phyloP scores from a whole-genome alignment of 2,888 invertebrate species.

The Osmoderma eremita region DNA sequence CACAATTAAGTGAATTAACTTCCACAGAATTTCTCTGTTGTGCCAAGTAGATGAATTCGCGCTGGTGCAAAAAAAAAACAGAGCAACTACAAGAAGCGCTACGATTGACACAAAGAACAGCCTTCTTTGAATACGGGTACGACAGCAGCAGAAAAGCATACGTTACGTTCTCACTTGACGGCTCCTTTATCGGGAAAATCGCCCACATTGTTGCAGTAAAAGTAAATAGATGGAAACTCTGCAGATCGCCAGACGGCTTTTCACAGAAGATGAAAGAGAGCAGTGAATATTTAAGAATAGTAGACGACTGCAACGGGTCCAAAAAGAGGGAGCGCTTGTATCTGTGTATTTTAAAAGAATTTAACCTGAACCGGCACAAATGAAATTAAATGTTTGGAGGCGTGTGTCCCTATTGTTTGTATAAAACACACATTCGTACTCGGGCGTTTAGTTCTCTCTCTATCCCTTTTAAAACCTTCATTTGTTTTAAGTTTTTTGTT shows the following conservation, averaged over 20 bases:
- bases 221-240: background rate
- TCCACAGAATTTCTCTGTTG: background rate
- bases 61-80: background rate
- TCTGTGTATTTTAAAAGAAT: background rate
- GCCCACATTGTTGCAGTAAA: conserved; percentile 16
- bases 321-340: background rate
- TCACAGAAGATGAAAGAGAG: background rate
- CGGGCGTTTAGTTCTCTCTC: too few relatives aligned
- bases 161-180: background rate
- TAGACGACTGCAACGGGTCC: too few relatives aligned
- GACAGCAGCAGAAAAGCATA: background rate
- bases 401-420: too few relatives aligned
- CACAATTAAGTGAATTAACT: background rate
- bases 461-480: too few relatives aligned
- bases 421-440: too few relatives aligned
- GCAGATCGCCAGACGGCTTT: too few relatives aligned
- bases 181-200: background rate
- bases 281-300: background rate
- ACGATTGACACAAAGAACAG: background rate
- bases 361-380: background rate
- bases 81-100: background rate
- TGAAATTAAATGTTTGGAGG: background rate
- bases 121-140: background rate
- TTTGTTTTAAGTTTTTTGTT: too few relatives aligned
- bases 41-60: background rate